phyloP scores from a whole-genome alignment of 2,113 vertebrate genomes.

The Corythornis cristatus region DNA sequence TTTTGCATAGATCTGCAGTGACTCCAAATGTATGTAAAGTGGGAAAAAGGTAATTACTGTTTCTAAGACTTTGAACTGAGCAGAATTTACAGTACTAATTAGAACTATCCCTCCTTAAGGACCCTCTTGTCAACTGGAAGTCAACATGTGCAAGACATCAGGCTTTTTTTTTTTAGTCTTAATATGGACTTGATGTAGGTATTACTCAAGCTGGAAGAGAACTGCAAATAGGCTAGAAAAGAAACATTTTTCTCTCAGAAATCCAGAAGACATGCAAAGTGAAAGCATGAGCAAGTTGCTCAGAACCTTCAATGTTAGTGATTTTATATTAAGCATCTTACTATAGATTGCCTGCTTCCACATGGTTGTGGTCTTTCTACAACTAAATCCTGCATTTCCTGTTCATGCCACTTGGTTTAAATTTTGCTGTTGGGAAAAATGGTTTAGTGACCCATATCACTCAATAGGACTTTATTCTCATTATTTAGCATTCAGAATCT shows the following conservation, averaged over 20 bases:
- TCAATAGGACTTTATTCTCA: too few species aligned
- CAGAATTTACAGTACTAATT: not conserved
- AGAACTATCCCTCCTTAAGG: rapidly evolving
- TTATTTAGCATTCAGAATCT: too few species aligned
- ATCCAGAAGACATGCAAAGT: not conserved
- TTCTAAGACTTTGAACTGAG: not conserved
- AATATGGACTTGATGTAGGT: not conserved
- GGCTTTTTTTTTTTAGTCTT: not conserved
- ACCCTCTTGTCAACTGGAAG: not conserved
- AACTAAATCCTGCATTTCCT: too few species aligned
- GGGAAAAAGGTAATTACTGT: not conserved
- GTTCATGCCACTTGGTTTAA: too few species aligned
- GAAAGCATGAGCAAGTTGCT: not conserved
- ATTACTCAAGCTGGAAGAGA: not conserved
- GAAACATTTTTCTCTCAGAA: not conserved
- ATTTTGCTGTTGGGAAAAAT: too few species aligned
- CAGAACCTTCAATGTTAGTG: not conserved
- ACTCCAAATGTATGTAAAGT: not conserved
- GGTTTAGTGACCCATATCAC: too few species aligned
- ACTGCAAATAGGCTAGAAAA: not conserved
- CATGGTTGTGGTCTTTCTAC: not conserved
- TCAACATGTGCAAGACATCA: not conserved
- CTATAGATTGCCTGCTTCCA: not conserved
- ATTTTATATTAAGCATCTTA: not conserved
- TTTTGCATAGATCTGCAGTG: rapidly evolving